Conservation (phyloP, 2,888 invertebrate species). For the Maniola hyperantus region DNA sequence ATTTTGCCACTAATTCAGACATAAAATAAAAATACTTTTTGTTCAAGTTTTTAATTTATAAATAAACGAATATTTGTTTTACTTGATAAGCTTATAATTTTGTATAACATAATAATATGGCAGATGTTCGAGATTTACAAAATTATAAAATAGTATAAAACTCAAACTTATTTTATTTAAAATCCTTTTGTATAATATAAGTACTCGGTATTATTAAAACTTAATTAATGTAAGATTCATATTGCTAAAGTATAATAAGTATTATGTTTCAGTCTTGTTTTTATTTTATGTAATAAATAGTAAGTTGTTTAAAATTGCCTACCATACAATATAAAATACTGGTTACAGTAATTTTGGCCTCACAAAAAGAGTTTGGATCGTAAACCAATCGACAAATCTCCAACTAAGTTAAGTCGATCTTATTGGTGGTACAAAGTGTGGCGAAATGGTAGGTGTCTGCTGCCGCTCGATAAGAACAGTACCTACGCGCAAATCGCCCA, state of each 20-base stretch:
- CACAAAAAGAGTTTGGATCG: too few species aligned
- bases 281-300: neutral
- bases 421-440: too few species aligned
- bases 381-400: too few species aligned
- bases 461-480: too few species aligned
- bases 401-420: too few species aligned
- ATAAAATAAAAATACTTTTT: neutral
- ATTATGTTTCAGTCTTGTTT: neutral
- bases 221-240: neutral
- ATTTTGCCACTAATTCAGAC: too few species aligned
- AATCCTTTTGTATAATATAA: neutral
- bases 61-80: neutral
- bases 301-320: too few species aligned
- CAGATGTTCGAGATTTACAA: neutral
- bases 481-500: too few species aligned
- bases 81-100: neutral
- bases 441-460: too few species aligned
- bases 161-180: neutral
- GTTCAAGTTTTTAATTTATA: neutral
- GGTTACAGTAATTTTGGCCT: too few species aligned
- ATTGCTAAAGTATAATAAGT: neutral
- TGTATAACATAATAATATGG: neutral
- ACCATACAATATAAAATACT: too few species aligned
- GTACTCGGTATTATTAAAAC: neutral
- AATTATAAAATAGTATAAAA: neutral